Evolutionary conservation across 2,888 invertebrate genomes (phyloP), one percentile per base, ranked within the genome.

Genomic region (Crepidodera aurea): DNA sequence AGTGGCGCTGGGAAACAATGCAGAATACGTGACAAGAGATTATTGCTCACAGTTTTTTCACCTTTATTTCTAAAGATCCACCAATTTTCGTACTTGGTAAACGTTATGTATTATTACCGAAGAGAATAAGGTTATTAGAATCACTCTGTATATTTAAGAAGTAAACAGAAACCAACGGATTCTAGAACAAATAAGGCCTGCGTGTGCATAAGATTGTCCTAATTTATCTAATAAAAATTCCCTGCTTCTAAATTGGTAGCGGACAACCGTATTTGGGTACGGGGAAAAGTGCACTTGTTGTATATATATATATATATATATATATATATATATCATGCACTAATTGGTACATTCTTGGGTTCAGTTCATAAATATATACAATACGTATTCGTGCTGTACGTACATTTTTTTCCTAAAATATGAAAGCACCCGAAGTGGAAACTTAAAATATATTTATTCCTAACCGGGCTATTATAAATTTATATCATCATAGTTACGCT

Each of bases 231-330:
- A 62, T 62, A 57, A 64, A 64, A 60, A 37, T 15, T 15, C 18
- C 57, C 64, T 53, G 60, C 64, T 60, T 64, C 64, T 53, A 60
- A 64, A 64, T 64, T 57, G 54, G 64, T 57, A 58, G 37, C 37
- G 18, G 32, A 19, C 56, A 29, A 13, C 64, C 58, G 44, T 64
- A 64, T 64, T 60, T 51, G 50, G 60, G 37, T 7, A 40, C 40
- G 48, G 51, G 51, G 64, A 60, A 57, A 60, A 58, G 57, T 50
- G 60, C 56, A 61, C 61, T 56, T 54, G 50, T n/a, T 51, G 34
- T 22, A 27, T 48, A 22, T 22, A n/a, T 22, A 32, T 32, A 32
- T 48, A 51, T 53, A 53, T 37, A n/a, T 51, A 42, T 22, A 27
- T 48, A 22, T 22, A n/a, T 22, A 32, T 32, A 32, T 48, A 51